A percentile compares a stretch with the other conserved stretches of the same genome.
Evolutionary conservation across 2,113 vertebrate genomes (phyloP).

Genomic region (Sitta europaea): DNA sequence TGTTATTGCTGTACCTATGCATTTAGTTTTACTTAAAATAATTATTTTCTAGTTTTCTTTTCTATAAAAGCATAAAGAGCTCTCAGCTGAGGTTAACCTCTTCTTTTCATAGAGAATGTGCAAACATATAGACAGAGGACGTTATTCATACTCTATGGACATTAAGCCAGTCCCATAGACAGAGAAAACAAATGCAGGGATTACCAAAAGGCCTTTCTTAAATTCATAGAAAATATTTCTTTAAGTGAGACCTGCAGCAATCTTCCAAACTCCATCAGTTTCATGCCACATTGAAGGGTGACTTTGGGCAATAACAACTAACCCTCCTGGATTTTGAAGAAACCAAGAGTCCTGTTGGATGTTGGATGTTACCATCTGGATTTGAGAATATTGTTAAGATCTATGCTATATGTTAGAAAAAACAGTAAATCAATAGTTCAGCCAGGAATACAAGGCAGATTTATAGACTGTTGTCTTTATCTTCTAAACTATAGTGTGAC

Average conservation of each 20-base stretch:
- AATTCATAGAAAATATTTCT: neutral
- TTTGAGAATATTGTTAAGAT: neutral
- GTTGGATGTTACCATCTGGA: neutral
- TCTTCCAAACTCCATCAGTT: neutral
- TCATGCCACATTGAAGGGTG: neutral
- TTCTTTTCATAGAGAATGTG: neutral
- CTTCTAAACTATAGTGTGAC: neutral
- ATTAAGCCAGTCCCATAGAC: neutral
- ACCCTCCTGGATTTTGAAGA: rapidly evolving
- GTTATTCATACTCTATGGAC: neutral
- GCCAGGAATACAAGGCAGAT: neutral
- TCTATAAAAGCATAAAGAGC: neutral
- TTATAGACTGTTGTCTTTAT: neutral
- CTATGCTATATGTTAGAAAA: neutral
- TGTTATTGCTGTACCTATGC: neutral
- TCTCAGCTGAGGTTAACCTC: neutral
- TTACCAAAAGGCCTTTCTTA: neutral
- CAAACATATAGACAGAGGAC: neutral
- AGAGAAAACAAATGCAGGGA: neutral
- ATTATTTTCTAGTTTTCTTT: neutral
- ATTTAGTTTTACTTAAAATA: neutral
- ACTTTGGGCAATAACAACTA: neutral
- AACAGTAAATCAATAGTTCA: neutral
- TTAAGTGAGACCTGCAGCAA: neutral
- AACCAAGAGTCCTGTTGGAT: neutral